Conservation (phyloP, 2,113 vertebrate genomes). For the Tachuris rubrigastra region DNA sequence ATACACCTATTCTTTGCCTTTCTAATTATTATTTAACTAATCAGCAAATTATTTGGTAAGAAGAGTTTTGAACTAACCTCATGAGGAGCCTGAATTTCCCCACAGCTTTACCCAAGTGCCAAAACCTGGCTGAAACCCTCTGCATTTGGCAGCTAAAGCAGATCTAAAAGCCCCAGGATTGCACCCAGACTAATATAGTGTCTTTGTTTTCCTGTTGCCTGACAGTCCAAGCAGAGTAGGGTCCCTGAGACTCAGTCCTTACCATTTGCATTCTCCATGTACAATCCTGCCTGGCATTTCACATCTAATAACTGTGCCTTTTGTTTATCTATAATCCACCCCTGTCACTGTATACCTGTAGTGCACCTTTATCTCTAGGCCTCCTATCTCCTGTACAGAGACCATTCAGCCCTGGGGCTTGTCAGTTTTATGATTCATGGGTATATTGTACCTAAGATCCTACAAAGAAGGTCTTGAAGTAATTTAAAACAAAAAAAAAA, state of each 20-base stretch:
- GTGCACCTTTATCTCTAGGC: conserved; percentile 71
- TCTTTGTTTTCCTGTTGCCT: background rate
- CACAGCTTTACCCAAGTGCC: background rate
- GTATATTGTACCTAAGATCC: conserved; percentile 70
- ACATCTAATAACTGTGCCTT: conserved; percentile 26
- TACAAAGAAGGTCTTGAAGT: conserved; percentile 72
- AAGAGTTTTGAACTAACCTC: background rate
- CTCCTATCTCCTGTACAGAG: conserved; percentile 58
- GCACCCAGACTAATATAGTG: background rate
- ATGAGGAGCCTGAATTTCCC: background rate
- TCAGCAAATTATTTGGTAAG: background rate
- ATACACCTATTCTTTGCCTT: background rate
- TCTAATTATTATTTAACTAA: background rate
- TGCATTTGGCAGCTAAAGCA: background rate
- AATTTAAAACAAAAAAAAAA: conserved; percentile 44
- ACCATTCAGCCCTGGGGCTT: conserved; percentile 69
- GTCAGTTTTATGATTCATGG: conserved; percentile 79
- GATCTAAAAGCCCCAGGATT: background rate
- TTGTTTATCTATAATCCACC: conserved; percentile 69
- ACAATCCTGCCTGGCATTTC: conserved; percentile 6
- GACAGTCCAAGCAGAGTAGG: background rate
- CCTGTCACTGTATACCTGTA: conserved; percentile 65
- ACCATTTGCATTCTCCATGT: conserved; percentile 53
- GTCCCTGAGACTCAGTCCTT: background rate
- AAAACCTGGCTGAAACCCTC: background rate